These are phyloP conservation scores for Propithecus coquereli DNA, from an alignment of 2,113 vertebrate genomes.

Conservation along the genomic window DNA sequence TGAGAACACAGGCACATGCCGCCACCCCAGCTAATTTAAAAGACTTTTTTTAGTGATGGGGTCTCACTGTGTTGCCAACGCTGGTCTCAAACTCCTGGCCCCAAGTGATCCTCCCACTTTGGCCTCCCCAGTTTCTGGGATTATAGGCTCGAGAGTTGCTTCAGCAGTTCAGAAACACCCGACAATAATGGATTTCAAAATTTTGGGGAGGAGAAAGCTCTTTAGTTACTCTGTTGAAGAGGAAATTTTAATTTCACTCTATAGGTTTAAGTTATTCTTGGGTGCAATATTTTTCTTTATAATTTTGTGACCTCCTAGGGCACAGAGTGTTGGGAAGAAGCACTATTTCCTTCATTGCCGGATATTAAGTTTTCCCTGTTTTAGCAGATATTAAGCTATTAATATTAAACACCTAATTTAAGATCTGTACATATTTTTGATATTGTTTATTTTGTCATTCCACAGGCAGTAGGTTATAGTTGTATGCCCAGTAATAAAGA, in stretches of 20 bases:
- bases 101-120: too few relatives aligned
- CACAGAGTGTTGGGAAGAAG: not conserved
- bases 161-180: not conserved
- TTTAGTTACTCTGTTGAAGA: not conserved
- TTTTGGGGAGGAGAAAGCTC: not conserved
- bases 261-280: not conserved
- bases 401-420: not conserved
- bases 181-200: not conserved
- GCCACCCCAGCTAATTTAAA: too few relatives aligned
- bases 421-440: conserved; percentile 21
- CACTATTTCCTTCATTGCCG: not conserved
- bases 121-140: too few relatives aligned
- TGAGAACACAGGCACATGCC: too few relatives aligned
- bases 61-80: too few relatives aligned
- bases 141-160: not conserved
- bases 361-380: not conserved
- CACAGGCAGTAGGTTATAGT: conserved; percentile 95
- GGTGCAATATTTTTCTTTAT: conserved; percentile 32
- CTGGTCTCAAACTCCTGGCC: too few relatives aligned
- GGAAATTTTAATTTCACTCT: not conserved
- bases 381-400: not conserved
- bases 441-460: conserved; percentile 43
- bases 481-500: conserved; percentile 95
- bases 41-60: too few relatives aligned
- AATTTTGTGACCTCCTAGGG: not conserved